Evolutionary conservation across 2,888 invertebrate species (phyloP), one percentile per base, ranked within the genome.

Genomic region (Athetis lepigone): DNA sequence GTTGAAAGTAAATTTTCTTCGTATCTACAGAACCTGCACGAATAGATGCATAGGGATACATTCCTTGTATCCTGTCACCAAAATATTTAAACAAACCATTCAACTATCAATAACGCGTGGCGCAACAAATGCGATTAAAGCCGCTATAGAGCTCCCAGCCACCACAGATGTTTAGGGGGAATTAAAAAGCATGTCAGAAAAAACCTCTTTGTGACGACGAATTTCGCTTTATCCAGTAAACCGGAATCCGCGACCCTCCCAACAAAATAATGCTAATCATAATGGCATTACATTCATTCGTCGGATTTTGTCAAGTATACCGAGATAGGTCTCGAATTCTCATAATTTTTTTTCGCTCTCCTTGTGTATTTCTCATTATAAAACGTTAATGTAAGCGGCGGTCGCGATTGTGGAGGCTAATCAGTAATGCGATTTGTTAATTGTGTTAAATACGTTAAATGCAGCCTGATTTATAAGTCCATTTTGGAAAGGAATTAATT

Each of bases 221-320:
- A 93, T 91, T 92, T 91, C 90, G 87, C 86, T 93, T 92, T 93
- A 93, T 92, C 88, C 89, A 85, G 88, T 87, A 94, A 94, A 95
- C 94, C 92, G 92, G 94, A 92, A 93, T 94, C 89, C 83, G 82
- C 87, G 86, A 90, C 89, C 93, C 93, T 92, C 85, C 87, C 84
- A 79, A 81, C 83, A 85, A 88, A 92, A 93, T 94, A 93, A 94
- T 93, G 93, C 94, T 94, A 94, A 95, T 95, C 93, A 91, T 94
- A 94, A 94, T 93, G 88, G 91, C 90, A 94, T 93, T 94, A 94
- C 93, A 92, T 93, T 93, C 92, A 93, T 93, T 93, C 92, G 86
- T 74, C 79, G 92, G 89, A 92, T 92, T 90, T 92, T 90, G 90
- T 94, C 90, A 90, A 94, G 94, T 92, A 92, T 93, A 88, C 82